Evolutionary conservation across 2,113 vertebrate genomes (phyloP).

Genomic region (Erinaceus europaeus): DNA sequence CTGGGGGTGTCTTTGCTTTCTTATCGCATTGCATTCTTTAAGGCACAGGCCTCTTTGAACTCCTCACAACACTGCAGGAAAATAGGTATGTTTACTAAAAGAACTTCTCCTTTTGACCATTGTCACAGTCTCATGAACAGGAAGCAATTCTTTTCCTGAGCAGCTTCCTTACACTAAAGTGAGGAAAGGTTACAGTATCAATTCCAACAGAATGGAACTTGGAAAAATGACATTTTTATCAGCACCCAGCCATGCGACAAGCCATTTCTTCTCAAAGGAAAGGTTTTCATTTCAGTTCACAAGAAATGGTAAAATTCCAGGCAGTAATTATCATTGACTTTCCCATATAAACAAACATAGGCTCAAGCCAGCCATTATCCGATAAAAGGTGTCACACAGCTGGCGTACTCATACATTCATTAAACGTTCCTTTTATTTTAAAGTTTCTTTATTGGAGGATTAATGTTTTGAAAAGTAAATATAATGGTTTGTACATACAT

Average conservation of each 20-base stretch:
- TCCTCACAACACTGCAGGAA: background rate
- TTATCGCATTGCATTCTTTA: background rate
- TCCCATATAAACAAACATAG: slow-evolving; percentile 10
- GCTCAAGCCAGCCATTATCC: background rate
- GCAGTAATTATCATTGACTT: background rate
- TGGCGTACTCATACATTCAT: background rate
- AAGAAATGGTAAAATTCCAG: background rate
- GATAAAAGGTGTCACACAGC: background rate
- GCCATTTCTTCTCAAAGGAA: background rate
- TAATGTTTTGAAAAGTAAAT: no score
- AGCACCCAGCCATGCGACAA: background rate
- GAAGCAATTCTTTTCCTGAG: background rate
- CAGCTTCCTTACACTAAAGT: slow-evolving; percentile 1
- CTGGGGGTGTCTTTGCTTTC: no score
- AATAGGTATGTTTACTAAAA: background rate
- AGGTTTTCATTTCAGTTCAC: background rate
- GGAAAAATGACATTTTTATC: background rate
- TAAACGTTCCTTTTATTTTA: background rate
- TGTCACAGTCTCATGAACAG: background rate
- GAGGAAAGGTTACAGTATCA: background rate
- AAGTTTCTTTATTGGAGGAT: background rate
- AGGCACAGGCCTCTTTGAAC: background rate
- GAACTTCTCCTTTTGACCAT: background rate
- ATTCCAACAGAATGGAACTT: background rate
- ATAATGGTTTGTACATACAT: no score